Percentiles rank a stretch among this genome's conserved stretches.
phyloP scores from a whole-genome alignment of 2,888 invertebrate species.

The Lochmaea crataegi region DNA sequence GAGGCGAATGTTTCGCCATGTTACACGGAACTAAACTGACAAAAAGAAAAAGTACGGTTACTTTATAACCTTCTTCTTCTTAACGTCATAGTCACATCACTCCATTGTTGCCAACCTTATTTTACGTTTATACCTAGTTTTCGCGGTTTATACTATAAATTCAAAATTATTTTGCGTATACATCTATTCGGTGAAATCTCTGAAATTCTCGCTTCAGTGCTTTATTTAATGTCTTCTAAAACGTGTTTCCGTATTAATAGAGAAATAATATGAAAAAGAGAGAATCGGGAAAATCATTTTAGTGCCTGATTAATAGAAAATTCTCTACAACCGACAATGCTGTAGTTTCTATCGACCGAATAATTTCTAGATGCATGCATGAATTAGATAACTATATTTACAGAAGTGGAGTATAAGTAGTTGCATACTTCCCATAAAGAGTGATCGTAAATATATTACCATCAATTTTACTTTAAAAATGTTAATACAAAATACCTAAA shows the following conservation, averaged over 20 bases:
- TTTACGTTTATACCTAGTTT: too few relatives aligned
- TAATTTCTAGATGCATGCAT: not conserved
- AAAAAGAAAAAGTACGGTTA: conserved; percentile 27
- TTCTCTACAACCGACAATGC: not conserved
- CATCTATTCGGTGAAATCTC: too few relatives aligned
- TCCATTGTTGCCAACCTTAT: conserved; percentile 9
- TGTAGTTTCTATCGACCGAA: not conserved
- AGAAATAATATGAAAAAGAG: too few relatives aligned
- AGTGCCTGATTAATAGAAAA: not conserved
- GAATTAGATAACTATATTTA: not conserved
- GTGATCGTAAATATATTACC: not conserved
- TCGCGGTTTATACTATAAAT: too few relatives aligned
- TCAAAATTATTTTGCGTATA: too few relatives aligned
- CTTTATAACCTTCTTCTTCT: conserved; percentile 30
- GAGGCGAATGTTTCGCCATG: conserved; percentile 62
- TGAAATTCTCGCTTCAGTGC: too few relatives aligned
- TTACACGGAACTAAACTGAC: conserved; percentile 54
- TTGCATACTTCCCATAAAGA: not conserved
- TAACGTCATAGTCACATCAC: conserved; percentile 28
- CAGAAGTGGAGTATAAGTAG: not conserved
- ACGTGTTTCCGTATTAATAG: not conserved
- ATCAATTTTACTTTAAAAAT: too few relatives aligned
- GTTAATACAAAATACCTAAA: not conserved
- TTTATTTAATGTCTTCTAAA: too few relatives aligned
- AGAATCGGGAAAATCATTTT: not conserved